Base-by-base conservation (phyloP, 2,888 invertebrate genomes). In the Phyto melanocephala region DNA sequence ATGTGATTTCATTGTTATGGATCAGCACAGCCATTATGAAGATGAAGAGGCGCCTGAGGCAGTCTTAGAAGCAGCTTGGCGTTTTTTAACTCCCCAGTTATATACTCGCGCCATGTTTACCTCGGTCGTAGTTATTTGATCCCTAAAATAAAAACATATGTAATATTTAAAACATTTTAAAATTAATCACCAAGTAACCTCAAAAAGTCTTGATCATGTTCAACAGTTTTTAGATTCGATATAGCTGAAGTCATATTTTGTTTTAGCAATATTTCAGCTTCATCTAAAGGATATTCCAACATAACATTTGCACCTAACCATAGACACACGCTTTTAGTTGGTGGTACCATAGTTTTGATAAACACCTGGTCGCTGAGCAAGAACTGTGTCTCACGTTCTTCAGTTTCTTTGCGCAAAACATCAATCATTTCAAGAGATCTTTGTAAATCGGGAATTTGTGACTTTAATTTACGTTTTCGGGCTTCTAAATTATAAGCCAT, bases 81-180 rank as follows among this genome's bases (percentile, higher is more conserved):
- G 94, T 89, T 95, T 94, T 91, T 98, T 98, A 2, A 99, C 98
- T 92, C 98, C 97, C 98, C 98, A 99, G 91, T 99, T 99, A 91
- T 97, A 98, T 24, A 99, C 97, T 89, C 99, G 93, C 35, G 99
- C 99, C 97, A 99, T 98, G 91, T 99, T 99, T 24, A 99, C 99
- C 94, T 99, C 99, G 56, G 98, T 97, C 20, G 98, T 99, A 15
- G 99, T 99, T 88, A 97, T 96, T 92, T 99, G 99, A 93, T 99
- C 99, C 88, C 98, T 95, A 76, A 65, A 68, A 65, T 17, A 13
- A 45, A 50, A 11, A 13, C 17, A 28, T 28, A 5, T 28, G 4
- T 6, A 78, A 62, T 33, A 50, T 42, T 58, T 40, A n/a, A 7
- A n/a, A 37, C 2, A 67, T 28, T n/a, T n/a, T n/a, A n/a, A n/a